Base-by-base conservation (phyloP, 1,140 invertebrate genomes). In the Matsumurasca onukii region DNA sequence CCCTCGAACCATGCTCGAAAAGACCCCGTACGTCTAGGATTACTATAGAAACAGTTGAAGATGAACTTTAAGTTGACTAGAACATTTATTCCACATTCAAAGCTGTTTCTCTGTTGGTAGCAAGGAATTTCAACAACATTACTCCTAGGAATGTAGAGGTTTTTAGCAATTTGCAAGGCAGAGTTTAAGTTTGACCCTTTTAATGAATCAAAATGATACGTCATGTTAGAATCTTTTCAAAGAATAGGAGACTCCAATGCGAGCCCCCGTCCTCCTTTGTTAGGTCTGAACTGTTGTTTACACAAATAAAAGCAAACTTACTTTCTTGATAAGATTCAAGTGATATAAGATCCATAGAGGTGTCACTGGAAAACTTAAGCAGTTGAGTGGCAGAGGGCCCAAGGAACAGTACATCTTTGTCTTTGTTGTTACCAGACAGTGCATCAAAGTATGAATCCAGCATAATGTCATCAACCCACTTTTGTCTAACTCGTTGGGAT, bases 201-300 rank as follows among this genome's bases (percentile, higher is more conserved):
- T 13, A 29, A 22, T 27, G 55, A 27, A 29, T 59, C 55, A 22
- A 59, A 59, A n/a, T 59, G 55, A 59, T 59, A 59, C 13, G 55
- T 27, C 2, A 2, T 12, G 9, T 9, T 3, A 13, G 15, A 2
- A n/a, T 5, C 9, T 27, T 59, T 3, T 59, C 55, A 59, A 59
- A 3, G 3, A 59, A 59, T 5, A 59, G 25, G 9, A 59, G 24
- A 59, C 15, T 22, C 22, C 55, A 59, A n/a, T 59, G 55, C 13
- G 55, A 59, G 15, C 55, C 55, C 9, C 9, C 12, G 3, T 59
- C 55, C 5, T 24, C 25, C 12, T 29, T 59, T 2, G 24, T 27
- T 5, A 59, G 55, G 24, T 59, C 55, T 27, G 1, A 59, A 29
- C 55, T 59, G 25, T 59, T 29, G 55, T 59, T 59, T 9, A 59